These are phyloP conservation scores for Thera obeliscata DNA, from an alignment of 2,888 invertebrate genomes.

Conservation along the genomic window DNA sequence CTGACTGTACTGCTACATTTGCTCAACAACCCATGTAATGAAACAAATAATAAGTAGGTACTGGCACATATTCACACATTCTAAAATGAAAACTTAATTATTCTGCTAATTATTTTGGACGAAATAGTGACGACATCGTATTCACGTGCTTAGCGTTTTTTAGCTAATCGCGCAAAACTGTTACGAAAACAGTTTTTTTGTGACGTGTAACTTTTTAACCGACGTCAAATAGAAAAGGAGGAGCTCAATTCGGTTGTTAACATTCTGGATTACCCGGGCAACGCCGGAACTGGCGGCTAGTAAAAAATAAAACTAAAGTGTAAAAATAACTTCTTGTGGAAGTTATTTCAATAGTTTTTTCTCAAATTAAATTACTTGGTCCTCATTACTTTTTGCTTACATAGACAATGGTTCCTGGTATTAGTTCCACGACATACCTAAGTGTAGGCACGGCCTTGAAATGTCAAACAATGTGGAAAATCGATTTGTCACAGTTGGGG, in stretches of 20 bases:
- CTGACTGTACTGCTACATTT: conserved; percentile 6
- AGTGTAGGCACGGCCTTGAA: conserved; percentile 17
- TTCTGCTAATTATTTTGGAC: conserved; percentile 23
- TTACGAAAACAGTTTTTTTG: conserved; percentile 21
- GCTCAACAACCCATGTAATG: conserved; percentile 26
- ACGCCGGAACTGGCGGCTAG: too few species aligned
- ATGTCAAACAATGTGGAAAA: conserved; percentile 9
- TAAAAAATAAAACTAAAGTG: too few species aligned
- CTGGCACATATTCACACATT: conserved; percentile 25
- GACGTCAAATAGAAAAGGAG: too few species aligned
- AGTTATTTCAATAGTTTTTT: not conserved
- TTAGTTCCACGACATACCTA: conserved; percentile 15
- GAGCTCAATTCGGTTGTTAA: too few species aligned
- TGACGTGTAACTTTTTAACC: too few species aligned
- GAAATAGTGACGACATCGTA: conserved; percentile 18
- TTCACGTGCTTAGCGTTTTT: conserved; percentile 9
- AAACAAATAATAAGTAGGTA: conserved; percentile 15
- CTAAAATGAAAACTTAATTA: conserved; percentile 25
- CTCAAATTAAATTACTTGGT: not conserved
- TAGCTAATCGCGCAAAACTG: conserved; percentile 21
- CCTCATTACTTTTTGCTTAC: conserved; percentile 11
- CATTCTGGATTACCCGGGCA: too few species aligned
- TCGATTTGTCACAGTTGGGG: conserved; percentile 13
- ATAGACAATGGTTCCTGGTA: conserved; percentile 12
- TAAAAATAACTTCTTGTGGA: not conserved